Evolutionary conservation across 2,888 invertebrate species (phyloP).

Genomic region (Chironomus tentans): DNA sequence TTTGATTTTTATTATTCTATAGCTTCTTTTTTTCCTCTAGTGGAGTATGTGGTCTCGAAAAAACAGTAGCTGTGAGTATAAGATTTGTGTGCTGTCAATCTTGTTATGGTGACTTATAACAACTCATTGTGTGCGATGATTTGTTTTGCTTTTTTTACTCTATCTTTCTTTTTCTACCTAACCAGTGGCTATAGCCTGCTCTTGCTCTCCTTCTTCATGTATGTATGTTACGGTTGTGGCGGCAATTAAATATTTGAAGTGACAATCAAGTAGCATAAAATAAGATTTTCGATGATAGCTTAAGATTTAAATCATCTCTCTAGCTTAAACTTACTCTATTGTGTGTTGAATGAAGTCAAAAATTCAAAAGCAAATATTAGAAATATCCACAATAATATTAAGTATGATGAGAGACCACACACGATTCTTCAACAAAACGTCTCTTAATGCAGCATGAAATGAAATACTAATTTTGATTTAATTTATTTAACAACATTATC

Average conservation of each 20-base stretch:
- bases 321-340: background rate
- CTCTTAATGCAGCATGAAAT: background rate
- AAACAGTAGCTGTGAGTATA: conserved; percentile 18
- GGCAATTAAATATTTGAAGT: conserved; percentile 26
- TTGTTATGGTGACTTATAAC: background rate
- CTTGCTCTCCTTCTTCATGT: background rate
- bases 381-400: background rate
- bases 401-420: conserved; percentile 15
- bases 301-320: conserved; percentile 24
- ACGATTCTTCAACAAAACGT: background rate
- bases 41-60: conserved; percentile 8
- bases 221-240: conserved; percentile 13
- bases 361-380: conserved; percentile 21
- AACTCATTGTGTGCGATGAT: background rate
- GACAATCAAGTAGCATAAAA: conserved; percentile 26
- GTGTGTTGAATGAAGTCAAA: conserved; percentile 4
- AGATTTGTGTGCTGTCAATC: conserved; percentile 4
- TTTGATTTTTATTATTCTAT: conserved; percentile 1
- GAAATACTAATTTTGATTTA: background rate
- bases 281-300: conserved; percentile 25
- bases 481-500: background rate
- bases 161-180: background rate
- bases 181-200: too few relatives aligned
- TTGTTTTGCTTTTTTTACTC: background rate
- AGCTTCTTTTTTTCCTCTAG: background rate